A percentile compares a stretch with the other conserved stretches of the same genome.
phyloP scores from a whole-genome alignment of 2,797 vertebrate species.

The Ibycter americanus region DNA sequence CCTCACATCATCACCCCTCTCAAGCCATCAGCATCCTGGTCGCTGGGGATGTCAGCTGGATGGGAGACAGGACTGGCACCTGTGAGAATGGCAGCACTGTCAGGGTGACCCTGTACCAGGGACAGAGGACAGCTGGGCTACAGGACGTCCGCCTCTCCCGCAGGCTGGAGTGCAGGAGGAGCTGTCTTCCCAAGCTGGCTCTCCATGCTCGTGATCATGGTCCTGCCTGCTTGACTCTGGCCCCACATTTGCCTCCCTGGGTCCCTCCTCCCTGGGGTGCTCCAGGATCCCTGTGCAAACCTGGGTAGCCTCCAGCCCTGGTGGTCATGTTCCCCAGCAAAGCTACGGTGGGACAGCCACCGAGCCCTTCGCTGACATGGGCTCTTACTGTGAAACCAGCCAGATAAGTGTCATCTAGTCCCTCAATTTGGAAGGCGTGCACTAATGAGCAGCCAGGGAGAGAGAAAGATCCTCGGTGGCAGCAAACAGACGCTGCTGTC shows the following conservation, averaged over 20 bases:
- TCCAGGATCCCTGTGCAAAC: background rate
- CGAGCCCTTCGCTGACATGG: fast-evolving
- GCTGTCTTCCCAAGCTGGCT: background rate
- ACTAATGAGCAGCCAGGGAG: background rate
- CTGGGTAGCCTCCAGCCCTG: background rate
- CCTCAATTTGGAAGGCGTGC: background rate
- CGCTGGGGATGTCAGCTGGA: background rate
- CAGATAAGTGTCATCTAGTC: background rate
- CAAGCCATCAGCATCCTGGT: background rate
- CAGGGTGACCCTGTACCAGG: background rate
- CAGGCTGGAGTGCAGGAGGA: background rate
- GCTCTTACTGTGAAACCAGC: background rate
- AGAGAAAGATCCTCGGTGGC: conserved; percentile 2
- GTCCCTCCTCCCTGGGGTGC: background rate
- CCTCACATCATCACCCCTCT: fast-evolving
- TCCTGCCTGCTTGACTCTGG: background rate
- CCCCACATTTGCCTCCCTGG: background rate
- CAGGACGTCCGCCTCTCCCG: fast-evolving
- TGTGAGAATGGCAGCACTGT: background rate
- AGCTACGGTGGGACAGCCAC: background rate
- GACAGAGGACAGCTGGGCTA: background rate
- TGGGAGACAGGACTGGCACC: background rate
- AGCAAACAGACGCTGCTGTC: conserved; percentile 13
- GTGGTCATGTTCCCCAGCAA: fast-evolving
- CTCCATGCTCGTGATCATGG: background rate